Evolutionary conservation across 2,113 vertebrate species (phyloP).

Genomic region (Oplegnathus fasciatus): DNA sequence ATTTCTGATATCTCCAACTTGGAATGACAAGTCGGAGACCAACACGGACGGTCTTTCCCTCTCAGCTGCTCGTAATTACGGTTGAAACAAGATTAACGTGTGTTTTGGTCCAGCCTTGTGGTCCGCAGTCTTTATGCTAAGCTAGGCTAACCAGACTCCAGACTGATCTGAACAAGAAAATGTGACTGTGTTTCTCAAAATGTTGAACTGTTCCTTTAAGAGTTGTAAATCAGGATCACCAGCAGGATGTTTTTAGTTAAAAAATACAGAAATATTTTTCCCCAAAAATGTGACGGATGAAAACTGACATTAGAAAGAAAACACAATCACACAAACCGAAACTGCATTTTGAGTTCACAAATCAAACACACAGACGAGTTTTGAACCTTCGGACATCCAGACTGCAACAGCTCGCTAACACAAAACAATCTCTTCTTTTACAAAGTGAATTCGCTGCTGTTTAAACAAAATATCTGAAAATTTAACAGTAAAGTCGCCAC

Average conservation of each 20-base stretch:
- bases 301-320: neutral
- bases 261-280: neutral
- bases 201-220: conserved; percentile 3
- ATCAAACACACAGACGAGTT: neutral
- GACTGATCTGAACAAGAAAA: neutral
- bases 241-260: neutral
- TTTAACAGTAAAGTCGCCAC: conserved; percentile 17
- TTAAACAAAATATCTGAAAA: neutral
- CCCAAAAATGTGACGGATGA: neutral
- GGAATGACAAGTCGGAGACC: no score
- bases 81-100: no score
- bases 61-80: no score
- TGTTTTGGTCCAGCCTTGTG: neutral
- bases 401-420: neutral
- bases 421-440: neutral
- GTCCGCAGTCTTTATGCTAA: neutral
- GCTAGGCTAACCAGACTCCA: conserved; percentile 6
- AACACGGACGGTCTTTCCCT: no score
- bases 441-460: neutral
- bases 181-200: neutral
- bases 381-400: neutral
- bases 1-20: no score
- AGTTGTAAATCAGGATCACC: neutral
- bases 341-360: neutral
- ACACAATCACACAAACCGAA: neutral